Base-by-base conservation (phyloP, 2,113 vertebrate species). In the Nanorana parkeri region DNA sequence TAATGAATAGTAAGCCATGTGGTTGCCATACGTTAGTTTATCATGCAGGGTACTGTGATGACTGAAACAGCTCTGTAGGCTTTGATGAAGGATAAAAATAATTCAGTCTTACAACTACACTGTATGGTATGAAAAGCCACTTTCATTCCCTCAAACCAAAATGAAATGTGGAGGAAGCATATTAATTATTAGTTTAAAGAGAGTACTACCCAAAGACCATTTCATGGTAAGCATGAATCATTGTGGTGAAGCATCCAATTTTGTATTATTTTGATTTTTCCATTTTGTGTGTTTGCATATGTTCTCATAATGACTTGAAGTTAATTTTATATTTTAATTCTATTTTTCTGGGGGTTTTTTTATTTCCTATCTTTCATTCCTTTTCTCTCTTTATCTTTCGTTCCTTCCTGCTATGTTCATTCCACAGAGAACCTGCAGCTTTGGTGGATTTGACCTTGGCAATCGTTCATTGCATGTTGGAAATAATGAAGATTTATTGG, bases 381-480 rank as follows among this genome's bases (percentile, higher is more conserved):
- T 29, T 58, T 64, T 52, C 64, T 29, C 24, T 63, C 16, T 56
- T 77, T n/a, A 32, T 58, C 1, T 26, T 66, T 4, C 19, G 4
- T 78, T 68, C 64, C n/a, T 8, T 23, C 5, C n/a, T 80, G 41
- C 29, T 61, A 7, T 47, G 16, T 3, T 24, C 56, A 28, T 86
- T 90, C 84, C 86, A 20, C 94, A 99, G 97, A 97, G 97, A 90
- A 99, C 97, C 17, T 98, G 97, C 89, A 99, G 98, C 88, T 99
- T 99, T 68, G 98, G 98, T 86, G 98, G 98, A 66, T 99, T 99
- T 78, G 97, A 99, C 91, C 87, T 99, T 92, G 95, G 96, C 58
- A 98, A 98, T 88, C 95, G 98, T 17, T 95, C 96, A 3, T 93
- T 99, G 84, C 97, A 98, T 84, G 91, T 96, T 84, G 93, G 97